These are phyloP conservation scores for Falcaria lacertinaria DNA, from an alignment of 2,888 invertebrate genomes.

Conservation along the genomic window DNA sequence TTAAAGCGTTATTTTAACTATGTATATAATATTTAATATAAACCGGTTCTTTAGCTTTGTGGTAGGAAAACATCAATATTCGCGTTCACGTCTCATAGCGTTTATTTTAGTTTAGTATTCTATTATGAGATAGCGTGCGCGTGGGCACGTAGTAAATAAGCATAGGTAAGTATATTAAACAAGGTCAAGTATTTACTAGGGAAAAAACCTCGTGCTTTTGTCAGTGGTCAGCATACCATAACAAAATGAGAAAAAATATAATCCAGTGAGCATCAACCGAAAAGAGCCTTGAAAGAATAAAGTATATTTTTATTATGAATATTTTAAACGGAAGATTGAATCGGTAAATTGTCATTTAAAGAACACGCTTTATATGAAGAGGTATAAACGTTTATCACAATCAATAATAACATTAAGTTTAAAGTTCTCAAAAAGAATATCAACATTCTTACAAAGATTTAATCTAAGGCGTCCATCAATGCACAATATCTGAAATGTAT, in stretches of 20 bases:
- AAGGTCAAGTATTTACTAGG: background rate
- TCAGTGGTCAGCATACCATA: slow-evolving; percentile 12
- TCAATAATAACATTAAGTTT: too few species aligned
- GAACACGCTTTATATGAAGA: too few species aligned
- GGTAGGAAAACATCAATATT: background rate
- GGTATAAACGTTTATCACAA: too few species aligned
- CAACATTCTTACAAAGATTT: too few species aligned
- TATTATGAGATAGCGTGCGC: background rate
- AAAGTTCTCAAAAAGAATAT: too few species aligned
- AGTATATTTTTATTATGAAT: background rate
- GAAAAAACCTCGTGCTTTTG: slow-evolving; percentile 12
- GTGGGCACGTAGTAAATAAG: background rate
- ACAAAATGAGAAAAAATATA: slow-evolving; percentile 9
- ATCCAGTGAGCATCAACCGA: background rate
- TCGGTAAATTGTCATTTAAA: too few species aligned
- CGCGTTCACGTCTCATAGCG: background rate
- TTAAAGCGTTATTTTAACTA: too few species aligned
- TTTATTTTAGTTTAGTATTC: background rate
- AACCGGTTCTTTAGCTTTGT: too few species aligned
- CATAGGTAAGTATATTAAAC: background rate
- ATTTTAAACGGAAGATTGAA: background rate
- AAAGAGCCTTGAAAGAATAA: background rate
- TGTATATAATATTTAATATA: too few species aligned
- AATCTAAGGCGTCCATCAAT: too few species aligned
- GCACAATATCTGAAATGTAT: too few species aligned